Base-by-base conservation (phyloP, 2,888 invertebrate species). In the Drosophila dives region DNA sequence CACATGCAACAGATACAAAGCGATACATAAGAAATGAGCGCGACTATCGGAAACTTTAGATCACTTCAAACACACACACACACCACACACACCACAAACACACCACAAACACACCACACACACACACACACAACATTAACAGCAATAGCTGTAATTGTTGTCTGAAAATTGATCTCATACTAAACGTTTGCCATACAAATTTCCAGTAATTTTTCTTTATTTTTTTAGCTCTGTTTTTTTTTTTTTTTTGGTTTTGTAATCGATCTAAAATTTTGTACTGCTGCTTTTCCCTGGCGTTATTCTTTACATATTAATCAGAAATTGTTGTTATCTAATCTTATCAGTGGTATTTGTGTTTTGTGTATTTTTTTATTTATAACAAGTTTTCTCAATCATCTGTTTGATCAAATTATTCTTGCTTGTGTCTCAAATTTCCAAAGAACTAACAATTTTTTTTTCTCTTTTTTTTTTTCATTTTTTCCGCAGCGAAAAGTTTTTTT, bases 1-100 rank as follows among this genome's bases (percentile, higher is more conserved):
- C 61, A 63, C 81, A 78, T 68, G 77, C 81, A 77, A 72, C 65
- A 67, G 76, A 70, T 77, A 80, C 65, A 64, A 69, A 51, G 17
- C 60, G 81, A 67, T 80, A 80, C 81, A 72, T 77, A 69, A 60
- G 67, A 17, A 64, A 70, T 64, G 61, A 64, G 71, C 33, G 32
- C 36, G 40, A 29, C n/a, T 56, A 56, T 56, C 55, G 45, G 15
- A 6, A 26, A 40, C 38, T 59, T 3, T 1, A 48, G 34, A 59
- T 49, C 50, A 48, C n/a, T n/a, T 59, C 12, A 50, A 17, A 48
- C 12, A 50, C 49, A 29, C 20, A 11, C n/a, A 45, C 20, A 42
- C 11, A 40, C 38, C n/a, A 40, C 8, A 4, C 10, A 11, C n/a
- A n/a, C 5, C 7, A 36, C 15, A 38, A 0, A 40, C 8, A 40